Evolutionary conservation across 2,797 vertebrate genomes (phyloP), one percentile per base, ranked within the genome.

Genomic region (Pseudochirops cupreus): DNA sequence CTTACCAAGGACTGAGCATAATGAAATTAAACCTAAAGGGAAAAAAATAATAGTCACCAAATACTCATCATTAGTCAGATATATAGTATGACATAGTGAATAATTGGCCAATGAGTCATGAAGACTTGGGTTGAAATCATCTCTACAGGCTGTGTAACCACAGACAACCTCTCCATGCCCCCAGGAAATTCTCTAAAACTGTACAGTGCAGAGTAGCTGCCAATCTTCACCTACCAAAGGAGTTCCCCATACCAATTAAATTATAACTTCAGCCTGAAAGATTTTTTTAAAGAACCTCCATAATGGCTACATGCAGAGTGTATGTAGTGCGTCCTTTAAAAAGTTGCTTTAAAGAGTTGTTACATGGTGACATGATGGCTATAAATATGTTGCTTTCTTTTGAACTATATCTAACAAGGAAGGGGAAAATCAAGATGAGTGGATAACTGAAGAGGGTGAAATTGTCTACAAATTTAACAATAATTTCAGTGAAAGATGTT

Each of bases 381-480:
- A 95, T 96, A 91, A 74, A 87, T 97, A 97, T 97, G 95, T 97
- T 95, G 96, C 97, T 9, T 58, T 91, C 89, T 96, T 92, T 55
- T 29, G 96, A 95, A 28, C 39, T 62, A 93, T 89, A 18, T 14
- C 90, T 89, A 18, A 14, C 90, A 96, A 96, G 24, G 54, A 96
- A 93, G 28, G 89, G 31, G 90, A 33, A 18, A 56, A 33, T 91
- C 82, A 91, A 91, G 0, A 56, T 93, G 29, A 13, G 33, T 55
- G 13, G 10, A 9, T 55, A 91, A 93, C 59, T 92, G 95, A 54
- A 33, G 18, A 94, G 55, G 39, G 74, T 24, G 24, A 82, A 46
- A 82, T 39, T 46, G 7, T 21, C 74, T 46, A 46, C 18, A 82
- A 82, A 39, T 3, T 82, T 46, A 46, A 46, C 18, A 82, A 46